These are phyloP conservation scores for Timandra comae DNA, from an alignment of 2,888 invertebrate species.

Conservation along the genomic window DNA sequence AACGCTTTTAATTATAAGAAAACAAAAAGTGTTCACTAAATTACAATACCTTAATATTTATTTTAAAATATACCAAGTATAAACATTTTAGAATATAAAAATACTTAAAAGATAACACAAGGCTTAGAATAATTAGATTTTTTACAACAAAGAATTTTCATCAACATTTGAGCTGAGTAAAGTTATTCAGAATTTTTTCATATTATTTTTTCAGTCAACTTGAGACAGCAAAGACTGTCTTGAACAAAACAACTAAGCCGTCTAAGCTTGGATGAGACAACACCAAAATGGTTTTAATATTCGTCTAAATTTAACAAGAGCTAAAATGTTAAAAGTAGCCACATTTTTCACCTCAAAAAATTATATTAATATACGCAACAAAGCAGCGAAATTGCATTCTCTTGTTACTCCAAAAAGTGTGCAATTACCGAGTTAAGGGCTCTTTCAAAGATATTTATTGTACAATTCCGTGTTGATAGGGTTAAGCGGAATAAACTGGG, in stretches of 20 bases:
- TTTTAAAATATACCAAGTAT: no score
- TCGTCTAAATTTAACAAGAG: background rate
- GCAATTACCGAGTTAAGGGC: slow-evolving; percentile 43
- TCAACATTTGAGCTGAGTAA: background rate
- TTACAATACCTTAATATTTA: no score
- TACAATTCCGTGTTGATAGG: slow-evolving; percentile 46
- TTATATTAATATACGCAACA: slow-evolving; percentile 30
- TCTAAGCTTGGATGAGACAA: no score
- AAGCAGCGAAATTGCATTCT: slow-evolving; percentile 46
- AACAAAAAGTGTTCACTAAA: no score
- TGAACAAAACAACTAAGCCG: background rate
- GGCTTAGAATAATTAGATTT: no score
- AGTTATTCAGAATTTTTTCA: background rate
- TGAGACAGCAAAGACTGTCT: background rate
- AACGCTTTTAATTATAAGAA: no score
- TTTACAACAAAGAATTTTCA: background rate
- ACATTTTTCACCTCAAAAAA: slow-evolving; percentile 11
- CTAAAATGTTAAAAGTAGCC: background rate
- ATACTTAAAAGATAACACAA: no score
- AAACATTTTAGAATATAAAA: no score
- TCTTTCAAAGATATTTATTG: slow-evolving; percentile 53
- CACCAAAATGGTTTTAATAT: background rate
- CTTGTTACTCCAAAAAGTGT: slow-evolving; percentile 44
- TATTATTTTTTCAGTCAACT: background rate
- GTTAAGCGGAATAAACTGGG: slow-evolving; percentile 31